Conservation (phyloP, 2,797 vertebrate species). For the Periparus ater region DNA sequence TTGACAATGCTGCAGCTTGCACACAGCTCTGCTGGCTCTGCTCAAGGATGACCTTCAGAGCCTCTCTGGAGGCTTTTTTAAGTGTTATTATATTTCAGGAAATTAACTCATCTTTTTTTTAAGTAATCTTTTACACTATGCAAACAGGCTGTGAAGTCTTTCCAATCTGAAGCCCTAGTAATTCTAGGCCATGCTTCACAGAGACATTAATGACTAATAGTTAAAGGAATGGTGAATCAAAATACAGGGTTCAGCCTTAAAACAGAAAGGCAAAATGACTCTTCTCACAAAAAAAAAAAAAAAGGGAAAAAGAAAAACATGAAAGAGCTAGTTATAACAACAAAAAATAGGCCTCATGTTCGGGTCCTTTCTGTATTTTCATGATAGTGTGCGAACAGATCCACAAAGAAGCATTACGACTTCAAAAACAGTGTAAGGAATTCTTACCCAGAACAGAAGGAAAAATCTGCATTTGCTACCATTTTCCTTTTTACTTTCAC, state of each 20-base stretch:
- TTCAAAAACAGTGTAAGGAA: not conserved
- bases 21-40: not conserved
- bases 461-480: not conserved
- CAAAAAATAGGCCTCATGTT: not conserved
- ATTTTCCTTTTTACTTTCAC: not conserved
- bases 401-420: not conserved
- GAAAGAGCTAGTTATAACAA: not conserved
- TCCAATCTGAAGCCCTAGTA: not conserved
- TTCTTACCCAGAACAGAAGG: not conserved
- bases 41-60: slow-evolving; percentile 7
- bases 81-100: slow-evolving; percentile 20
- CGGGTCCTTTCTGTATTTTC: not conserved
- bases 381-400: not conserved
- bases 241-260: not conserved
- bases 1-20: not conserved
- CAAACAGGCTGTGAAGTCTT: slow-evolving; percentile 15
- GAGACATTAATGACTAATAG: not conserved
- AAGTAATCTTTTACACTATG: not conserved
- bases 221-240: slow-evolving; percentile 15
- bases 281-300: not conserved
- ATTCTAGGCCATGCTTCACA: not conserved
- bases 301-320: fast-evolving
- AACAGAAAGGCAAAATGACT: not conserved
- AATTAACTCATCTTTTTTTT: slow-evolving; percentile 20
- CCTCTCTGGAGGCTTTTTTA: not conserved